Evolutionary conservation across 2,888 invertebrate species (phyloP).

Genomic region (Athalia circularis): DNA sequence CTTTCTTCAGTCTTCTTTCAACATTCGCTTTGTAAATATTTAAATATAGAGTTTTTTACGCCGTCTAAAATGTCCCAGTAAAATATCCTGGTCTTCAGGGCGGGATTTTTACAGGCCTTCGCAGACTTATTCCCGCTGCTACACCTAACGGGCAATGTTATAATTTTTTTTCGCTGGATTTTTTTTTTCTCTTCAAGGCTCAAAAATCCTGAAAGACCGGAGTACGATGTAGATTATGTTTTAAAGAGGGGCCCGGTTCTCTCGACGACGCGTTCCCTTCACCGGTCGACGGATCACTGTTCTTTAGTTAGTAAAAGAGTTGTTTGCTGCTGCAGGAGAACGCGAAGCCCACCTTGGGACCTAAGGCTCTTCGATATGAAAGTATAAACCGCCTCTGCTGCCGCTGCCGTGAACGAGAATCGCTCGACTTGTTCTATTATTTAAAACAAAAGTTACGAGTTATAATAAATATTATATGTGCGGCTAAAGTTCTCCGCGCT

Average conservation of each 20-base stretch:
- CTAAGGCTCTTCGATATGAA: slow-evolving; percentile 62
- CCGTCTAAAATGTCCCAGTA: too few relatives aligned
- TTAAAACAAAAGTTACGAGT: background rate
- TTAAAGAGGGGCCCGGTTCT: background rate
- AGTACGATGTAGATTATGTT: background rate
- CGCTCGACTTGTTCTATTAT: slow-evolving; percentile 28
- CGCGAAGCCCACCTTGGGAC: slow-evolving; percentile 56
- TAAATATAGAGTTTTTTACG: too few relatives aligned
- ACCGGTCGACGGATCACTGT: slow-evolving; percentile 61
- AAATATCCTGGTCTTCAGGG: too few relatives aligned
- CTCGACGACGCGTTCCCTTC: slow-evolving; percentile 68
- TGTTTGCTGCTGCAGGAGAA: slow-evolving; percentile 58
- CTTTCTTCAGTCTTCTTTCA: too few relatives aligned
- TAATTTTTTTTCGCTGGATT: too few relatives aligned
- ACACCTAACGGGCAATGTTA: too few relatives aligned
- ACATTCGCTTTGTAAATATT: too few relatives aligned
- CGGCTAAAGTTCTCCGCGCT: background rate
- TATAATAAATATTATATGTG: background rate
- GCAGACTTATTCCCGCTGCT: too few relatives aligned
- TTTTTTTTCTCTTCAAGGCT: too few relatives aligned
- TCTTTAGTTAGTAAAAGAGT: slow-evolving; percentile 50
- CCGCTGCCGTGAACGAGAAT: background rate
- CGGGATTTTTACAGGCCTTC: too few relatives aligned
- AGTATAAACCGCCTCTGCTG: slow-evolving; percentile 51
- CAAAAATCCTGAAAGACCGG: too few relatives aligned